Conservation (phyloP, 2,113 vertebrate species). For the Hucho hucho region DNA sequence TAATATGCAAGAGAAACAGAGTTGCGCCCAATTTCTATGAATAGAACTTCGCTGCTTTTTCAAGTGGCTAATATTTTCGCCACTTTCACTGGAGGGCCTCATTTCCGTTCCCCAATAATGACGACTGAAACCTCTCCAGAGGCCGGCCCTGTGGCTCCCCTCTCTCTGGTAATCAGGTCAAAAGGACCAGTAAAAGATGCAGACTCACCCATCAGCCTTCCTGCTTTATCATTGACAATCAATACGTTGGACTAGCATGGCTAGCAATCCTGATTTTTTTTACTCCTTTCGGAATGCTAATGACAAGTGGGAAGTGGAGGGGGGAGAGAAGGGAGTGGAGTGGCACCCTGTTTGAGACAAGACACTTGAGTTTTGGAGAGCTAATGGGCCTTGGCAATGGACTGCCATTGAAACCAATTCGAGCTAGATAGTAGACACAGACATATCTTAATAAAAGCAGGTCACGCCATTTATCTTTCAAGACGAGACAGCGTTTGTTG, state of each 20-base stretch:
- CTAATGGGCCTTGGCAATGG: too few relatives aligned
- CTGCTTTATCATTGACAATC: conserved; percentile 34
- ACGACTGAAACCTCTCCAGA: conserved; percentile 36
- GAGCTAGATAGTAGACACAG: too few relatives aligned
- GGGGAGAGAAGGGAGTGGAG: background rate
- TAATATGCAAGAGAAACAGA: background rate
- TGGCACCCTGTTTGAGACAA: background rate
- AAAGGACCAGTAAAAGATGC: conserved; percentile 29
- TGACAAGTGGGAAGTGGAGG: conserved; percentile 27
- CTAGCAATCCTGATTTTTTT: conserved; percentile 48
- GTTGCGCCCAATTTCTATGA: background rate
- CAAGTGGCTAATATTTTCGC: conserved; percentile 30
- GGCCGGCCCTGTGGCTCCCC: conserved; percentile 1
- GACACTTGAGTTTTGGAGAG: too few relatives aligned
- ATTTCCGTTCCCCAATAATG: conserved; percentile 46
- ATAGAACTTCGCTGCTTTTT: background rate
- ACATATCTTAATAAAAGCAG: background rate
- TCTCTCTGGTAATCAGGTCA: conserved; percentile 56
- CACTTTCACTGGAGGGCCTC: conserved; percentile 40
- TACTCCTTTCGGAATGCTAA: conserved; percentile 41
- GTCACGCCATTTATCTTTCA: background rate
- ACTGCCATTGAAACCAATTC: too few relatives aligned
- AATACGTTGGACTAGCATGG: conserved; percentile 23
- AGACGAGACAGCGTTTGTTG: background rate
- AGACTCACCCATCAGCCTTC: conserved; percentile 50